Evolutionary conservation across 1,140 invertebrate genomes (phyloP).

Genomic region (Zaprionus taronus): DNA sequence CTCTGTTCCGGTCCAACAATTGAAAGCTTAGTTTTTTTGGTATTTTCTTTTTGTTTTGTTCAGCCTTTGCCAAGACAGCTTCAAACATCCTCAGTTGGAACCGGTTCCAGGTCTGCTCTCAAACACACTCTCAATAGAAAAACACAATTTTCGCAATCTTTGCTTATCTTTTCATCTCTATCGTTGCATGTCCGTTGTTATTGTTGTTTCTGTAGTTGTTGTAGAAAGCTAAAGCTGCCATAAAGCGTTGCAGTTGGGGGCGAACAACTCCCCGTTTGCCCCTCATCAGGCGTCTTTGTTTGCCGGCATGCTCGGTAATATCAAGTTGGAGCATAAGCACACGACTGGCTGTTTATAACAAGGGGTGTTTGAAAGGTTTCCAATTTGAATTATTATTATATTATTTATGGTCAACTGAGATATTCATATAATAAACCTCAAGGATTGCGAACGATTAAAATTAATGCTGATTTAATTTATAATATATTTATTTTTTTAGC

Average conservation of each 20-base stretch:
- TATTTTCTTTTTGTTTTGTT: slow-evolving; percentile 68
- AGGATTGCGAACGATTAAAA: too few species aligned
- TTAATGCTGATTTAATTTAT: too few species aligned
- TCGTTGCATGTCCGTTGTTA: slow-evolving; percentile 44
- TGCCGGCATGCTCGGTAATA: slow-evolving; percentile 58
- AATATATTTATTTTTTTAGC: too few species aligned
- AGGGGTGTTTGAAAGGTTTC: slow-evolving; percentile 30
- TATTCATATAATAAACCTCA: too few species aligned
- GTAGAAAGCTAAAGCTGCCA: slow-evolving; percentile 59
- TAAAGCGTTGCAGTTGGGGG: slow-evolving; percentile 38
- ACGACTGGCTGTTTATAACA: slow-evolving; percentile 32
- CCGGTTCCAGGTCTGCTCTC: slow-evolving; percentile 11
- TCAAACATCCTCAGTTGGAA: slow-evolving; percentile 16
- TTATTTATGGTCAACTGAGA: neutral
- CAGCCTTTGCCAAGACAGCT: slow-evolving; percentile 54
- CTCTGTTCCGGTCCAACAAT: slow-evolving; percentile 53
- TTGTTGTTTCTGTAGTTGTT: slow-evolving; percentile 52
- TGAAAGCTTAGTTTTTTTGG: slow-evolving; percentile 60
- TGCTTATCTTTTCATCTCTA: slow-evolving; percentile 80
- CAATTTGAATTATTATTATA: neutral
- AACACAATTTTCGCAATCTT: slow-evolving; percentile 81
- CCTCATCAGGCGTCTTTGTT: slow-evolving; percentile 52
- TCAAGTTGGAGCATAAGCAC: slow-evolving; percentile 43
- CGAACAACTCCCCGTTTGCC: neutral
- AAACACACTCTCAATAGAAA: slow-evolving; percentile 63